Evolutionary conservation across 2,888 invertebrate genomes (phyloP).

Genomic region (Lithodes maja): DNA sequence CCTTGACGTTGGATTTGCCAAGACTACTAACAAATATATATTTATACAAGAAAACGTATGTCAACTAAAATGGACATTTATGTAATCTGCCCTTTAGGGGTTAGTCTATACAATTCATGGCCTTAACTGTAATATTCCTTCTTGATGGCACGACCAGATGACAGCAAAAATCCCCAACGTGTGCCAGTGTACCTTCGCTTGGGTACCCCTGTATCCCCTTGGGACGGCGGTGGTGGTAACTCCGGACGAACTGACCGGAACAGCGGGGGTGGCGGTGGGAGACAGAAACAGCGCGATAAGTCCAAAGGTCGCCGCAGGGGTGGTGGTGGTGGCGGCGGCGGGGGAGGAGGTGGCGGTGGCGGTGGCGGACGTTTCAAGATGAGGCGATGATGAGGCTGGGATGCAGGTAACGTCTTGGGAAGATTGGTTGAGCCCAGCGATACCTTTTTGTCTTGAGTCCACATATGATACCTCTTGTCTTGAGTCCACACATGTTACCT

Average conservation of each 20-base stretch:
- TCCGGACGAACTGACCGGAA: constrained; percentile 32
- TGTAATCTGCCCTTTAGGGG: no score
- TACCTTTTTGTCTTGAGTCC: background rate
- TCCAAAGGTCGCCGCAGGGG: constrained; percentile 45
- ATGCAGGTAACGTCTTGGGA: constrained; percentile 58
- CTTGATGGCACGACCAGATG: background rate
- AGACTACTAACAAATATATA: no score
- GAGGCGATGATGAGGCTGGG: constrained; percentile 58
- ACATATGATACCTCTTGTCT: background rate
- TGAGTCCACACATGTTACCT: background rate
- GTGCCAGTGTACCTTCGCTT: constrained; percentile 59
- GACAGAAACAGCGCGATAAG: constrained; percentile 47
- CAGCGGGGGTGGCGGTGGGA: constrained; percentile 39
- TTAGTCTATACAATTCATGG: no score
- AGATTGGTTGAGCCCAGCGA: background rate
- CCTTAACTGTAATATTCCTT: no score
- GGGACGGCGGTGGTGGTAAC: constrained; percentile 39
- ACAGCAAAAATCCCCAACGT: constrained; percentile 47
- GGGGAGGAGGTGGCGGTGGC: constrained; percentile 11
- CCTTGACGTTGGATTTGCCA: no score
- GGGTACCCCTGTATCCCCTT: constrained; percentile 44
- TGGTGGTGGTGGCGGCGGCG: constrained; percentile 38
- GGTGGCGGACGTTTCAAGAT: constrained; percentile 44
- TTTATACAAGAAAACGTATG: no score
- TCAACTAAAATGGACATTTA: no score